Evolutionary conservation across 2,888 invertebrate species (phyloP).

Genomic region (Tiliacea citrago): DNA sequence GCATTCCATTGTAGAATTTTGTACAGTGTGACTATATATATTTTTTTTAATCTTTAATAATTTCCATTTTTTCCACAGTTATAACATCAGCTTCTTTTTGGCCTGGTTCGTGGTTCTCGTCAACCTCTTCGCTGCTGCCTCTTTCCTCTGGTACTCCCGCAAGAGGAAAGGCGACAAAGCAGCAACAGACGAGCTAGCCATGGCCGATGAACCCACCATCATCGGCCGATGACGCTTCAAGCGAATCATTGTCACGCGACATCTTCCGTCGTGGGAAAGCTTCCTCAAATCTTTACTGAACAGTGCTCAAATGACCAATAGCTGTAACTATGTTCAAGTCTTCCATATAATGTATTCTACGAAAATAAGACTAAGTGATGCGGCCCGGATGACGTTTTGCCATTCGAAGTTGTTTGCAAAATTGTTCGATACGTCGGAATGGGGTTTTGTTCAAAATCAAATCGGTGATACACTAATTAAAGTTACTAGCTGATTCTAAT

Average conservation of each 20-base stretch:
- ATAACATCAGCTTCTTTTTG: constrained; percentile 93
- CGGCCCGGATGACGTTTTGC: constrained; percentile 51
- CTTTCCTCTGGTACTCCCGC: constrained; percentile 95
- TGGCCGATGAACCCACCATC: constrained; percentile 96
- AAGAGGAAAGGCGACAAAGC: constrained; percentile 96
- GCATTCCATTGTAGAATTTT: constrained; percentile 48
- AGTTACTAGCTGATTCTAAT: constrained; percentile 9
- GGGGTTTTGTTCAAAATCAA: constrained; percentile 12
- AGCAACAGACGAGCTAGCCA: constrained; percentile 95
- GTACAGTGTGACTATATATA: not conserved
- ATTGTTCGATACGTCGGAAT: constrained; percentile 5
- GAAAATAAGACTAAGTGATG: constrained; percentile 66
- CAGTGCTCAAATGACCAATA: constrained; percentile 89
- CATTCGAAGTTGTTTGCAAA: constrained; percentile 20
- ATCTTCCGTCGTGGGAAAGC: constrained; percentile 74
- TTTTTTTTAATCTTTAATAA: not conserved
- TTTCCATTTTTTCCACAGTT: constrained; percentile 80
- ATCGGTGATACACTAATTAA: constrained; percentile 15
- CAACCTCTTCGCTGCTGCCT: constrained; percentile 92
- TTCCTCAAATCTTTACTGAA: constrained; percentile 85
- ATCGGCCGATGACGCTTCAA: constrained; percentile 92
- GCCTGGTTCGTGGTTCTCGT: constrained; percentile 95
- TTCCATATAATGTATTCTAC: constrained; percentile 80
- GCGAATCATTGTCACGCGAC: constrained; percentile 69
- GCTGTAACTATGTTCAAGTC: constrained; percentile 82